Evolutionary conservation across 2,797 vertebrate genomes (phyloP).

Genomic region (Cyprinella venusta): DNA sequence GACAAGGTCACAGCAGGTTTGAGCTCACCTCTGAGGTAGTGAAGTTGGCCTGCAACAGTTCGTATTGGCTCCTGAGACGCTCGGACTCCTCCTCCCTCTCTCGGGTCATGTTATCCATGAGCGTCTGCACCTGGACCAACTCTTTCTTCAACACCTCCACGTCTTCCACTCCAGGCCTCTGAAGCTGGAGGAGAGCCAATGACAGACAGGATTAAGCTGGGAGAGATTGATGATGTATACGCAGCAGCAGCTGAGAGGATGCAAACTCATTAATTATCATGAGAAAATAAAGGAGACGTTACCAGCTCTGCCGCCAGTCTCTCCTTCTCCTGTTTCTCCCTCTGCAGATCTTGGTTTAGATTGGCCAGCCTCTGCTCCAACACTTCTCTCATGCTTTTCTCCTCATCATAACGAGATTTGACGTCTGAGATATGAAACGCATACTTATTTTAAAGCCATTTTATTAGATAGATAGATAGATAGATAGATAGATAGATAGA

Average conservation of each 20-base stretch:
- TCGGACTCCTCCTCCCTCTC: conserved; percentile 92
- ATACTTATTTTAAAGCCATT: neutral
- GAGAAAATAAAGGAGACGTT: conserved; percentile 51
- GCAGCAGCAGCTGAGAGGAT: conserved; percentile 32
- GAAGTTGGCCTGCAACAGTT: conserved; percentile 86
- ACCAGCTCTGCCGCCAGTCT: conserved; percentile 93
- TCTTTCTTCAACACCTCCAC: conserved; percentile 95
- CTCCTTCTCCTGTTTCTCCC: conserved; percentile 81
- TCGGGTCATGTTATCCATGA: conserved; percentile 94
- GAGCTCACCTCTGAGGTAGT: conserved; percentile 86
- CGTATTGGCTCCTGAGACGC: conserved; percentile 86
- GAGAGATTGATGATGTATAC: conserved; percentile 12
- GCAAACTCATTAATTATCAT: conserved; percentile 17
- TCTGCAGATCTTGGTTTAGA: conserved; percentile 85
- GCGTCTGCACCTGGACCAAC: conserved; percentile 93
- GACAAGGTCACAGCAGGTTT: conserved; percentile 16
- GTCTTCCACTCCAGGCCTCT: conserved; percentile 95
- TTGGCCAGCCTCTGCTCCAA: conserved; percentile 83
- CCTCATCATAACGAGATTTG: conserved; percentile 95
- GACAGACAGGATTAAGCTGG: conserved; percentile 31
- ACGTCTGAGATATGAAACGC: conserved; percentile 77
- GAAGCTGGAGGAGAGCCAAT: conserved; percentile 79
- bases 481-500: too few species aligned
- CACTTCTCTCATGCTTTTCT: conserved; percentile 86
- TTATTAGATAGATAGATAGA: too few species aligned